phyloP scores from a whole-genome alignment of 2,888 invertebrate species.

The Aphodius granarius region DNA sequence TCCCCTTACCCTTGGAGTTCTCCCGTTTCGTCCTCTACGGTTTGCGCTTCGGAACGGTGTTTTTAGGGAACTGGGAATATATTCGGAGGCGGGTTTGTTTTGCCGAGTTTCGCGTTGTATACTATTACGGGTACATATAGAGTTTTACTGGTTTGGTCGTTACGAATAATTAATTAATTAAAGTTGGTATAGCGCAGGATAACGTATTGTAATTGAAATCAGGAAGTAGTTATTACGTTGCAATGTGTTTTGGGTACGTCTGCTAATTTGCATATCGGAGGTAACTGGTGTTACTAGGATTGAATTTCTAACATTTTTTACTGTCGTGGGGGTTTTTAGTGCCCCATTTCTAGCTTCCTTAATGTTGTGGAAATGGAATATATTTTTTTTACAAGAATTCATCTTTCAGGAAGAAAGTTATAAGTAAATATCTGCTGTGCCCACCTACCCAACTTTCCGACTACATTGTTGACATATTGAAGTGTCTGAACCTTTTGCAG shows the following conservation, averaged over 20 bases:
- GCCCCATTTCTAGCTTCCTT: too few relatives aligned
- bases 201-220: neutral
- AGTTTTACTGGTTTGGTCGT: neutral
- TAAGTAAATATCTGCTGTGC: too few relatives aligned
- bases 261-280: neutral
- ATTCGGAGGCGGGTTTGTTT: neutral
- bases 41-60: neutral
- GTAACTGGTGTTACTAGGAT: neutral
- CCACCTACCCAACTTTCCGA: too few relatives aligned
- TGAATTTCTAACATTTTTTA: neutral
- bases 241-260: neutral
- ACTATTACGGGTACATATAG: too few relatives aligned
- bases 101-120: neutral
- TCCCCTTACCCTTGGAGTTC: neutral
- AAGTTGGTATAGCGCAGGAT: neutral
- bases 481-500: too few relatives aligned
- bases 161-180: neutral
- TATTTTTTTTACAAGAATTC: too few relatives aligned
- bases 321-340: too few relatives aligned
- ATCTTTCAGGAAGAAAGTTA: too few relatives aligned
- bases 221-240: neutral
- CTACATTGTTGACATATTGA: too few relatives aligned
- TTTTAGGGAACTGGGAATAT: neutral
- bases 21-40: neutral
- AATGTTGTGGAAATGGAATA: too few relatives aligned